Percentiles rank a stretch among this genome's conserved stretches.
Evolutionary conservation across 1,140 invertebrate genomes (phyloP).

Genomic region (Achatina immaculata): DNA sequence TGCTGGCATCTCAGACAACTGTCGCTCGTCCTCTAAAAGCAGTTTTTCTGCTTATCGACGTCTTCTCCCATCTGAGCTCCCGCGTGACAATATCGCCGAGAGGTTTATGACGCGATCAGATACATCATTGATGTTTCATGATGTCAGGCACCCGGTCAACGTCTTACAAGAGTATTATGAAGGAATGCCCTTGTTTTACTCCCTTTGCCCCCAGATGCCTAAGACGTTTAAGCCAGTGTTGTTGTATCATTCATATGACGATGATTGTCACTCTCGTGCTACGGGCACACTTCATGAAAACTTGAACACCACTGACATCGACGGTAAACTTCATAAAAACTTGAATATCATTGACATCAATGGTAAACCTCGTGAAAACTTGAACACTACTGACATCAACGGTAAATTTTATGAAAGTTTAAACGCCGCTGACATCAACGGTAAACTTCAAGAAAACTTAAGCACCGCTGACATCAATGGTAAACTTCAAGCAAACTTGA

Average conservation of each 20-base stretch:
- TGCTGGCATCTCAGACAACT: too few relatives aligned
- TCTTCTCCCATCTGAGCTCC: too few relatives aligned
- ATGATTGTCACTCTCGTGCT: background rate
- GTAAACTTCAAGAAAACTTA: background rate
- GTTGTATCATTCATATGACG: background rate
- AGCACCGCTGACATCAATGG: background rate
- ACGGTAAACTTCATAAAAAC: background rate
- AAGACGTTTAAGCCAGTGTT: background rate
- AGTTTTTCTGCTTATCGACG: too few relatives aligned
- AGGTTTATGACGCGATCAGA: too few relatives aligned
- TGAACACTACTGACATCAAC: background rate
- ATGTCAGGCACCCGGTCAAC: too few relatives aligned
- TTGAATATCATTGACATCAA: background rate
- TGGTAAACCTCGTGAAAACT: background rate
- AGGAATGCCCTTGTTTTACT: background rate
- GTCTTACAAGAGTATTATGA: background rate
- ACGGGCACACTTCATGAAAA: background rate
- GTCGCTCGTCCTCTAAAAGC: too few relatives aligned
- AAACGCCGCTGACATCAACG: background rate
- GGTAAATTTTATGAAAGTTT: background rate
- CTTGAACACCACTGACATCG: background rate
- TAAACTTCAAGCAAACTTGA: background rate
- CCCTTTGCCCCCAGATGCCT: background rate
- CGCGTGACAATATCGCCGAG: too few relatives aligned
- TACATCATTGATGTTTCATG: too few relatives aligned